These are phyloP conservation scores for Spheniscus humboldti DNA, from an alignment of 2,797 vertebrate species.

Conservation along the genomic window DNA sequence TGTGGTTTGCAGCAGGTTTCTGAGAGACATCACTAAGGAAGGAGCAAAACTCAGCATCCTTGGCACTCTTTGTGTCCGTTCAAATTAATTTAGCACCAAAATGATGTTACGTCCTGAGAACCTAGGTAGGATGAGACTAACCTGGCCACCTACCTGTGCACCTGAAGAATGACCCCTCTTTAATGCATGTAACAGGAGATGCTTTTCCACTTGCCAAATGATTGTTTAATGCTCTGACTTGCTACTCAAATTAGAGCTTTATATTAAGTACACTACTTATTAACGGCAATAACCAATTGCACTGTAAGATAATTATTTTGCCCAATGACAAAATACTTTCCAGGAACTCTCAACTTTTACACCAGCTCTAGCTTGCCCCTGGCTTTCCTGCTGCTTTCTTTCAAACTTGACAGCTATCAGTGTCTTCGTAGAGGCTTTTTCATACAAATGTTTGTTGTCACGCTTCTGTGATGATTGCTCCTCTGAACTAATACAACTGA, in stretches of 20 bases:
- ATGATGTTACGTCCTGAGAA: neutral
- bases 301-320: neutral
- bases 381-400: neutral
- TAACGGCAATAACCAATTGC: neutral
- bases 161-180: neutral
- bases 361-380: neutral
- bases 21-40: fast-evolving
- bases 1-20: neutral
- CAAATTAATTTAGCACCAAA: neutral
- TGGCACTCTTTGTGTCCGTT: neutral
- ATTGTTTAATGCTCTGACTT: neutral
- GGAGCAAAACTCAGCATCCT: neutral
- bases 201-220: neutral
- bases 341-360: neutral
- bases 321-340: neutral
- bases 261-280: neutral
- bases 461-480: neutral
- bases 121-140: neutral
- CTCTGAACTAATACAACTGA: neutral
- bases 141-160: neutral
- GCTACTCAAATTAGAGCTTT: neutral
- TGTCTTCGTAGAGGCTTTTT: neutral
- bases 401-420: neutral
- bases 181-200: neutral
- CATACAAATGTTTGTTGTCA: neutral